phyloP scores from a whole-genome alignment of 2,797 vertebrate genomes.

The Anguilla megastoma region DNA sequence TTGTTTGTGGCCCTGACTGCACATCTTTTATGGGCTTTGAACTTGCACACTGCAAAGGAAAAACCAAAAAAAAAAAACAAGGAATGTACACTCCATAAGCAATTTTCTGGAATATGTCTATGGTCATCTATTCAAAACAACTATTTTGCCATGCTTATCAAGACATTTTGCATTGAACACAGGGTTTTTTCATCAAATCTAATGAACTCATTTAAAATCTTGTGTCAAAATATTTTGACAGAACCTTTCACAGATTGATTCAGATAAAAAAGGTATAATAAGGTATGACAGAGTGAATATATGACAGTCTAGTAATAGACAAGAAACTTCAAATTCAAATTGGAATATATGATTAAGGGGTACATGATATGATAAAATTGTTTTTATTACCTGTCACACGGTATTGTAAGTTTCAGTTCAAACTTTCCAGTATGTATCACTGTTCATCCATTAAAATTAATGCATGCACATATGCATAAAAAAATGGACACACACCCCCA shows the following conservation, averaged over 20 bases:
- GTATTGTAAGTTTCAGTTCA: background rate
- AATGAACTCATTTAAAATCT: background rate
- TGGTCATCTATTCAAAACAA: background rate
- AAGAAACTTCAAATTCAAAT: background rate
- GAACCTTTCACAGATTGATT: background rate
- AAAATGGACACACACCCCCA: background rate
- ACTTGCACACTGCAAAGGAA: constrained; percentile 87
- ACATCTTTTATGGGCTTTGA: constrained; percentile 98
- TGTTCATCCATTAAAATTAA: background rate
- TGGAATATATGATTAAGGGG: background rate
- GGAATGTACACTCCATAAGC: background rate
- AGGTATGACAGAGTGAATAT: background rate
- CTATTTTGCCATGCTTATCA: background rate
- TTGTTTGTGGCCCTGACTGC: constrained; percentile 96
- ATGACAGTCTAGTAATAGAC: background rate
- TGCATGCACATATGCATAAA: background rate
- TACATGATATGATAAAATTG: background rate
- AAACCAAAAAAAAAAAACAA: background rate
- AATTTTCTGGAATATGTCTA: too few species aligned
- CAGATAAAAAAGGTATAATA: background rate
- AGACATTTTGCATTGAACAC: background rate
- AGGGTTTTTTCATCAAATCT: background rate
- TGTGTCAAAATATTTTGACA: background rate
- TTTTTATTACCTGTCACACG: background rate
- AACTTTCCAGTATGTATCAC: background rate